phyloP scores from a whole-genome alignment of 2,113 vertebrate species.

The Epinephelus cyanopodus region DNA sequence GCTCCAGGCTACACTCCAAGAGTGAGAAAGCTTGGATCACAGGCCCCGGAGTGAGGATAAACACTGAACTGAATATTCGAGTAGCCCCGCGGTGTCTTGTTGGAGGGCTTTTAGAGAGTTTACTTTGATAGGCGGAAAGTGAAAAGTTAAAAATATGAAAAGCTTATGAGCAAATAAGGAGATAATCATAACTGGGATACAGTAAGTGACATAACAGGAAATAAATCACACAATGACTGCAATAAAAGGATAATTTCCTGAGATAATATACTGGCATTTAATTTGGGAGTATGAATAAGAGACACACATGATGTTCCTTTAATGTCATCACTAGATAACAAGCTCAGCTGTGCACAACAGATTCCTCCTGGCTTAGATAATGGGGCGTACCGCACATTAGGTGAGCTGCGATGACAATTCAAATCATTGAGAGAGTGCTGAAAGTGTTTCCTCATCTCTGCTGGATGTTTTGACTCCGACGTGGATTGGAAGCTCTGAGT shows the following conservation, averaged over 20 bases:
- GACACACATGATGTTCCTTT: slow-evolving; percentile 26
- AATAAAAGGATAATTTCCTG: not conserved
- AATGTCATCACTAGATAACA: slow-evolving; percentile 53
- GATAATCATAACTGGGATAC: not conserved
- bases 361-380: slow-evolving; percentile 72
- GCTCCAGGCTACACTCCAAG: slow-evolving; percentile 57
- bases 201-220: not conserved
- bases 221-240: not conserved
- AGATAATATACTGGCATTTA: slow-evolving; percentile 4
- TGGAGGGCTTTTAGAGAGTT: slow-evolving; percentile 26
- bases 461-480: slow-evolving; percentile 73
- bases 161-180: slow-evolving; percentile 20
- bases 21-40: slow-evolving; percentile 47
- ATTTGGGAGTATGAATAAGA: slow-evolving; percentile 43
- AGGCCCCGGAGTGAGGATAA: slow-evolving; percentile 41
- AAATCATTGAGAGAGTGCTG: slow-evolving; percentile 54
- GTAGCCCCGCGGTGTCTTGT: slow-evolving; percentile 5
- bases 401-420: slow-evolving; percentile 51
- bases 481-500: slow-evolving; percentile 69
- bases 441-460: slow-evolving; percentile 67
- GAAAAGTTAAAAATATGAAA: slow-evolving; percentile 23
- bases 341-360: slow-evolving; percentile 67
- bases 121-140: slow-evolving; percentile 19
- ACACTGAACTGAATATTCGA: slow-evolving; percentile 51
- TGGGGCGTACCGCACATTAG: slow-evolving; percentile 43